Base-by-base conservation (phyloP, 2,888 invertebrate species). In the Microctonus aethiopoides region DNA sequence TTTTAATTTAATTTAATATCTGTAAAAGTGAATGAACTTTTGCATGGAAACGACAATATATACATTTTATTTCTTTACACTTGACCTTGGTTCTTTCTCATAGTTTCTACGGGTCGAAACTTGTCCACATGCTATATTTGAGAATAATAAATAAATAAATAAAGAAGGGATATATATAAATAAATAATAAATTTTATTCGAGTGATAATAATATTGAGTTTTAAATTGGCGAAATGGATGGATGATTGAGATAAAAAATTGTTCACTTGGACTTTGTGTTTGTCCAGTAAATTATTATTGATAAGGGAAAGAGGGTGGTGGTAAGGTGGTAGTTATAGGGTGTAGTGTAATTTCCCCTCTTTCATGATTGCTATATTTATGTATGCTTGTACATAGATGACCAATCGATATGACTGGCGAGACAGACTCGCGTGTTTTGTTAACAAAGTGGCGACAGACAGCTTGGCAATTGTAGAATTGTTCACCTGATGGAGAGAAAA, bases 341-440 rank as follows among this genome's bases (percentile, higher is more conserved):
- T 60, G 16, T 24, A 54, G 52, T 34, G 20, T 51, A 4, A 9
- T 29, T 57, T 29, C 16, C 11, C 22, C 11, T 20, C n/a, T 9
- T 56, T 56, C 9, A 26, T n/a, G 29, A 16, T 16, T 52, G 22
- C 7, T 34, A 26, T 24, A 32, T 39, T 22, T 56, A 41, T n/a
- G 24, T 39, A 56, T 52, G 61, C 39, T n/a, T 9, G 24, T 60
- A 39, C 10, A 24, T 36, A 36, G 10, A 34, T 13, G 51, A 20
- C 46, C 51, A 69, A 69, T 69, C 68, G 34, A 69, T 69, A 64
- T 9, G 29, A 11, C 39, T 36, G 64, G 32, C 68, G 64, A 32
- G 68, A 69, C 68, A 52, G 59, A 3, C 46, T 46, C 46, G 56
- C 68, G 63, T 68, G 67, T 67, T 67, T 59, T 46, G 24, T 46